Evolutionary conservation across 2,888 invertebrate species (phyloP).

Genomic region (Sinopyrophorus schimmeli): DNA sequence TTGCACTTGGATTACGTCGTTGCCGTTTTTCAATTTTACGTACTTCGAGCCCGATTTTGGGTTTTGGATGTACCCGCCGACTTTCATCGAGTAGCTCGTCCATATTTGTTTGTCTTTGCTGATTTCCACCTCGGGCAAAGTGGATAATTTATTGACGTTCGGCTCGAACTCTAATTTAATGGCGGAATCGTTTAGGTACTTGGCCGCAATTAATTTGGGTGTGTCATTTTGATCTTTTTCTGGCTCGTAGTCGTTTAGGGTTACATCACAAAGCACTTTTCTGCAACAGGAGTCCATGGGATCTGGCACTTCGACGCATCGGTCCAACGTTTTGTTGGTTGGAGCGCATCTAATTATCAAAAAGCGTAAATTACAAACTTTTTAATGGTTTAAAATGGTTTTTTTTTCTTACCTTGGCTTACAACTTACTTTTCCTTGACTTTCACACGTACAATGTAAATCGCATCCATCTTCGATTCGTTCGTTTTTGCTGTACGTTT

Average conservation of each 20-base stretch:
- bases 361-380: background rate
- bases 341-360: conserved; percentile 61
- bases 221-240: conserved; percentile 46
- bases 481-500: conserved; percentile 71
- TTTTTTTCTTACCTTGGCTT: conserved; percentile 49
- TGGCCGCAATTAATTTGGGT: conserved; percentile 47
- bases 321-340: conserved; percentile 63
- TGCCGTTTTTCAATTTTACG: conserved; percentile 48
- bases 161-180: conserved; percentile 53
- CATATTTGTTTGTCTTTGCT: conserved; percentile 55
- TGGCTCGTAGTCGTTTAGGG: conserved; percentile 71
- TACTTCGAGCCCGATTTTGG: conserved; percentile 43
- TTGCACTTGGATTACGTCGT: conserved; percentile 47
- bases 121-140: conserved; percentile 50
- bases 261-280: conserved; percentile 83
- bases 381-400: background rate
- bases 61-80: conserved; percentile 46
- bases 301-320: conserved; percentile 81
- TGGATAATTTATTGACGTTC: conserved; percentile 46
- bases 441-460: conserved; percentile 75
- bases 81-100: conserved; percentile 53
- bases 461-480: conserved; percentile 81
- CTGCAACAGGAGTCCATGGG: conserved; percentile 84
- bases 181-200: conserved; percentile 51
- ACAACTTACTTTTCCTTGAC: conserved; percentile 62